phyloP scores from a whole-genome alignment of 2,113 vertebrate genomes.

The Ammospiza caudacuta region DNA sequence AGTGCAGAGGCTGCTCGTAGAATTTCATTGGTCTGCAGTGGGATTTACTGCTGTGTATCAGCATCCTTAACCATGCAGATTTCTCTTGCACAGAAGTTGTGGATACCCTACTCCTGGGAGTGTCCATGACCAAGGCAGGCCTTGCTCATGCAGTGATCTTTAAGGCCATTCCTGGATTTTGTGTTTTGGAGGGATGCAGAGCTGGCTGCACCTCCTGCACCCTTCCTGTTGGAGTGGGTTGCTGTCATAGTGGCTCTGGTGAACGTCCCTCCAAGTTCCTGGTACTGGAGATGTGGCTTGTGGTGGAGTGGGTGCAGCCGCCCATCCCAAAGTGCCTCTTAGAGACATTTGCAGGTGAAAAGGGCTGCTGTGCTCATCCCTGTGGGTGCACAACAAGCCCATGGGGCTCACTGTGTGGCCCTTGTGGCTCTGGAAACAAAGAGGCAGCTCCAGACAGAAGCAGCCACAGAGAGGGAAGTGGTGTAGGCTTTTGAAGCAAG shows the following conservation, averaged over 20 bases:
- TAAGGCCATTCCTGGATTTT: not conserved
- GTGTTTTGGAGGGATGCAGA: not conserved
- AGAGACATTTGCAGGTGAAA: accelerated
- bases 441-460: not conserved
- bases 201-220: not conserved
- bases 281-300: not conserved
- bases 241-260: not conserved
- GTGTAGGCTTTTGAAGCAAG: not conserved
- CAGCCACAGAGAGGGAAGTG: accelerated
- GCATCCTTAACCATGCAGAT: not conserved
- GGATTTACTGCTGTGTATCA: accelerated
- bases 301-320: not conserved
- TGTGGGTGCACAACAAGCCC: accelerated
- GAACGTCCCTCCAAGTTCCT: not conserved
- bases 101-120: too few relatives aligned
- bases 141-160: not conserved
- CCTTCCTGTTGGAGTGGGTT: not conserved
- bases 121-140: too few relatives aligned
- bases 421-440: not conserved
- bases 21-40: not conserved
- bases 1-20: not conserved
- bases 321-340: not conserved
- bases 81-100: not conserved
- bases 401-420: accelerated
- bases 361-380: not conserved